phyloP scores from a whole-genome alignment of 2,888 invertebrate genomes.

The Pinctada fucata region DNA sequence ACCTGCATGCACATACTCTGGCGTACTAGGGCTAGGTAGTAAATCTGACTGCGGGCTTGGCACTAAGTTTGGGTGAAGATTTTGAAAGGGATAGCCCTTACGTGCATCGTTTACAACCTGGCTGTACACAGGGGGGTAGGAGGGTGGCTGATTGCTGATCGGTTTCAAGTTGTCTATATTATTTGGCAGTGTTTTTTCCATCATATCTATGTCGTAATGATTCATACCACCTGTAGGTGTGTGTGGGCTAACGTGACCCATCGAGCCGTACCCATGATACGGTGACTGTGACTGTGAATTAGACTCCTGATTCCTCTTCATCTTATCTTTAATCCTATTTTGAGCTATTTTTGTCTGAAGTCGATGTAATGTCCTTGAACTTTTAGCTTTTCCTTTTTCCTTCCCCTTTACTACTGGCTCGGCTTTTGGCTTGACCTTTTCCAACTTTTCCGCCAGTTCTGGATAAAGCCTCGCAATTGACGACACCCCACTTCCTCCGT shows the following conservation, averaged over 20 bases:
- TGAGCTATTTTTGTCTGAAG: slow-evolving; percentile 77
- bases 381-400: slow-evolving; percentile 61
- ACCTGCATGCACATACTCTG: slow-evolving; percentile 7
- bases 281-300: slow-evolving; percentile 60
- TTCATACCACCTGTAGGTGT: slow-evolving; percentile 4
- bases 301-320: slow-evolving; percentile 63
- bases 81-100: slow-evolving; percentile 3
- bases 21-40: not conserved
- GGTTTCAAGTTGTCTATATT: not conserved
- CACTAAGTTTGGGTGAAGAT: not conserved
- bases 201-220: slow-evolving; percentile 14
- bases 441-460: slow-evolving; percentile 74
- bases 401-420: slow-evolving; percentile 55
- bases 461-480: slow-evolving; percentile 74
- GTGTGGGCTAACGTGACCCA: not conserved
- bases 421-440: slow-evolving; percentile 65
- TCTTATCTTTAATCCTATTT: slow-evolving; percentile 76
- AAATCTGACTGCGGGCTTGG: not conserved
- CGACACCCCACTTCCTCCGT: slow-evolving; percentile 49
- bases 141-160: not conserved
- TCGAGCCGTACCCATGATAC: slow-evolving; percentile 33
- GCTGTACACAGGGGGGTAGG: not conserved
- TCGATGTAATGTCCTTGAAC: slow-evolving; percentile 76
- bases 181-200: not conserved
- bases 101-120: not conserved